Evolutionary conservation across 2,113 vertebrate species (phyloP).

Genomic region (Istiophorus platypterus): DNA sequence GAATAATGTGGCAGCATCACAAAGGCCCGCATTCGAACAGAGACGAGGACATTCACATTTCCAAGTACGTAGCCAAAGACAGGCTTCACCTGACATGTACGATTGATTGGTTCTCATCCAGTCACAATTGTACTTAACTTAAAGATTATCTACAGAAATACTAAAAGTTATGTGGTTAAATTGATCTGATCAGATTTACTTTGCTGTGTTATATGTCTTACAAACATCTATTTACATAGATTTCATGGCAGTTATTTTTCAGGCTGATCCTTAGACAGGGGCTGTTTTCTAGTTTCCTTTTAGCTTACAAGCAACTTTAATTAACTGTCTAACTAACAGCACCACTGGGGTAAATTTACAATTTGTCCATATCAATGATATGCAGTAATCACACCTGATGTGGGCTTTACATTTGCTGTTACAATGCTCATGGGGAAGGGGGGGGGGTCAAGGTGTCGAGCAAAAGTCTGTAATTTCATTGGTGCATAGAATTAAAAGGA

Average conservation of each 20-base stretch:
- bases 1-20: not conserved
- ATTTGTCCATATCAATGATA: conserved; percentile 23
- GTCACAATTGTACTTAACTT: not conserved
- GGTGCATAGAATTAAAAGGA: conserved; percentile 72
- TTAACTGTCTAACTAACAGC: conserved; percentile 24
- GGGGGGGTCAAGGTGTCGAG: conserved; percentile 18
- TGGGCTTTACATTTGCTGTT: conserved; percentile 41
- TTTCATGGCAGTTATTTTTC: not conserved
- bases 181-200: not conserved
- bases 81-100: not conserved
- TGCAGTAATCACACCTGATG: conserved; percentile 3
- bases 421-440: conserved; percentile 15
- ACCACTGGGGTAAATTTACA: conserved; percentile 16
- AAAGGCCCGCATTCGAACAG: conserved; percentile 18
- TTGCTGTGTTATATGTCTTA: not conserved
- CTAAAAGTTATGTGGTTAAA: conserved; percentile 7
- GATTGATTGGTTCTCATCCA: not conserved
- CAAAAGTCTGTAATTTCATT: conserved; percentile 43
- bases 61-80: conserved; percentile 9
- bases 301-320: conserved; percentile 1
- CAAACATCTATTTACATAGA: not conserved
- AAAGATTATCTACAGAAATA: not conserved
- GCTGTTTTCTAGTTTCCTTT: not conserved
- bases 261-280: not conserved
- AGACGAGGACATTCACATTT: conserved; percentile 40